These are phyloP conservation scores for Oceanites oceanicus DNA, from an alignment of 2,113 vertebrate genomes.

Conservation along the genomic window DNA sequence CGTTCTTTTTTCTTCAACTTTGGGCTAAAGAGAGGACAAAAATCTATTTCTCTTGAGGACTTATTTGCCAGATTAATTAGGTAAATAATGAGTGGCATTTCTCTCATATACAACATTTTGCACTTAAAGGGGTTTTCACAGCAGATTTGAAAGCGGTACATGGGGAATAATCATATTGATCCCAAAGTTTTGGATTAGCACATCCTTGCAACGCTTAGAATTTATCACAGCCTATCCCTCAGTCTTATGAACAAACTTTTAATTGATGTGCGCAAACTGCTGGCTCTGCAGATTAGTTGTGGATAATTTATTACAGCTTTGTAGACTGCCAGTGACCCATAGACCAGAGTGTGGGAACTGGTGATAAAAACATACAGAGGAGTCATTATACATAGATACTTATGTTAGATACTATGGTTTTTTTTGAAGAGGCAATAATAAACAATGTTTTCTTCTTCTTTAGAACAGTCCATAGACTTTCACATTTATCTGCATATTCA, in stretches of 20 bases:
- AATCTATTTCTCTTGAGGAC: neutral
- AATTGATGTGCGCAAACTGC: neutral
- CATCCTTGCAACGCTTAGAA: neutral
- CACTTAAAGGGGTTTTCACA: neutral
- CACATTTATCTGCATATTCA: neutral
- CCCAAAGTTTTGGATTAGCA: fast-evolving
- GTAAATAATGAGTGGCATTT: neutral
- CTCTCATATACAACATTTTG: fast-evolving
- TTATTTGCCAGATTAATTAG: neutral
- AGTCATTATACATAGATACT: neutral
- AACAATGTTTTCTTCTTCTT: neutral
- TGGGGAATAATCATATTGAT: neutral
- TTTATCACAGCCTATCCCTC: neutral
- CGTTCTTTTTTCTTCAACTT: neutral
- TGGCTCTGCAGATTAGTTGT: neutral
- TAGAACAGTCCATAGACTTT: neutral
- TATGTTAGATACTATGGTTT: neutral
- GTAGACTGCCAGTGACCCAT: neutral
- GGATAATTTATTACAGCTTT: neutral
- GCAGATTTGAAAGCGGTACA: neutral
- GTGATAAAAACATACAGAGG: neutral
- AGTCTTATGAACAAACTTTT: neutral
- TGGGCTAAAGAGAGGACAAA: neutral
- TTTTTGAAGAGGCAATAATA: neutral
- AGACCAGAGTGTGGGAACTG: neutral